Evolutionary conservation across 92 coral and sea anemone species (phyloP), one percentile per base, ranked within the genome.

Genomic region (Heliopora coerulea): DNA sequence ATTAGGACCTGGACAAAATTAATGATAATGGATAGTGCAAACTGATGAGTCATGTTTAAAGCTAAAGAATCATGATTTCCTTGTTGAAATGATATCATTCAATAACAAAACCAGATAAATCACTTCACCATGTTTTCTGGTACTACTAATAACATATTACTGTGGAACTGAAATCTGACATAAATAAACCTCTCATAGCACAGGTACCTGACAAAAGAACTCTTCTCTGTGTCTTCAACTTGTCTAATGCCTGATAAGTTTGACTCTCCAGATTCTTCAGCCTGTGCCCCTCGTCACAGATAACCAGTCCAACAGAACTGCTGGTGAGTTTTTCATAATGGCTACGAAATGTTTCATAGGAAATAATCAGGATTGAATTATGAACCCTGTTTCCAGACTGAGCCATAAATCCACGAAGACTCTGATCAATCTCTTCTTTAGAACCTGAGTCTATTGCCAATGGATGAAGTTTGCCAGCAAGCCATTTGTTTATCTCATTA

Each of bases 221-320:
- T 56, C 97, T 63, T 49, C 75, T 72, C 26, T 83, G 86, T 35
- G 97, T 84, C 77, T 92, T 89, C 17, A 92, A 64, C 63, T 92
- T 90, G 73, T 89, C 87, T 48, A 92, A 73, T n/a, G 97, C 97
- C 70, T 87, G 89, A 49, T 93, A 93, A 8, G 97, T 93, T 73
- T 93, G 97, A 44, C 97, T 93, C 63, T 93, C 97, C 3, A 93
- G 68, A 72, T 93, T 93, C 81, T 93, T 93, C 66, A 93, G 72
- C 39, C 97, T 85, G 50, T 93, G 97, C 6, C 97, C 97, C 87
- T 93, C 98, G 67, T 93, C 98, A 80, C 98, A 93, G 46, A 93
- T 90, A 54, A 93, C 86, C 46, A 93, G 62, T 14, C 98, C 98
- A 59, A 93, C 96, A 28, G 89, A 82, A 8, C 95, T 90, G 25